These are phyloP conservation scores for Caenorhabditis becei DNA, from an alignment of 2,888 invertebrate species.

Conservation along the genomic window DNA sequence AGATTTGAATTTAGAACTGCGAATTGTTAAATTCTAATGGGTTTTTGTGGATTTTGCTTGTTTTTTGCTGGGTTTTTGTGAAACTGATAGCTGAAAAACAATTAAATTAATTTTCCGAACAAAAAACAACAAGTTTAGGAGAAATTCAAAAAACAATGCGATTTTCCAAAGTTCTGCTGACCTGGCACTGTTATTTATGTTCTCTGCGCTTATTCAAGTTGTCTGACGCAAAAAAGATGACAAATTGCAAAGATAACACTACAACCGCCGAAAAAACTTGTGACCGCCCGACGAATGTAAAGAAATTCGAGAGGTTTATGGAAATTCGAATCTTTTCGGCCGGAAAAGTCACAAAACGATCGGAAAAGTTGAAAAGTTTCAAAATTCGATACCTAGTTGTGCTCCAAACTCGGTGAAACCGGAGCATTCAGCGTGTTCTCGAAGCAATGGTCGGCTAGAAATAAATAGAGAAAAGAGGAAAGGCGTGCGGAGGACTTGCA, in stretches of 20 bases:
- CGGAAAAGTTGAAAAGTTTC: conserved; percentile 4
- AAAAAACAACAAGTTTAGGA: background rate
- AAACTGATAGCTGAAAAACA: too few species aligned
- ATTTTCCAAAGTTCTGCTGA: background rate
- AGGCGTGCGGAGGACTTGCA: conserved; percentile 15
- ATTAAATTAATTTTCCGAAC: too few species aligned
- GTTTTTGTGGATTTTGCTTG: too few species aligned
- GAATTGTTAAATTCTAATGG: too few species aligned
- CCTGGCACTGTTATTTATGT: background rate
- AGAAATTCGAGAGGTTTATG: conserved; percentile 51
- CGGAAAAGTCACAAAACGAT: background rate
- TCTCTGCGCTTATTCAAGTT: background rate
- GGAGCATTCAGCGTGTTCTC: conserved; percentile 41
- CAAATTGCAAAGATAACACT: conserved; percentile 54
- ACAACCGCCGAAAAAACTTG: conserved; percentile 19
- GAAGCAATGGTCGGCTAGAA: background rate
- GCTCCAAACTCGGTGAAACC: conserved; percentile 43
- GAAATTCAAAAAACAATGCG: background rate
- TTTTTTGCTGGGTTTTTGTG: too few species aligned
- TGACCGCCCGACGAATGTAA: conserved; percentile 31
- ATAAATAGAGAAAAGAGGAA: conserved; percentile 6
- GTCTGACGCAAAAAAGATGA: conserved; percentile 60
- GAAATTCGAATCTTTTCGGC: conserved; percentile 28
- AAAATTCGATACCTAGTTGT: conserved; percentile 44
- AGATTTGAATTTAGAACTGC: too few species aligned